Percentiles rank a stretch among this genome's conserved stretches.
These are phyloP conservation scores for Astreopora myriophthalma DNA, from an alignment of 64 coral and sea anemone genomes.

Conservation along the genomic window DNA sequence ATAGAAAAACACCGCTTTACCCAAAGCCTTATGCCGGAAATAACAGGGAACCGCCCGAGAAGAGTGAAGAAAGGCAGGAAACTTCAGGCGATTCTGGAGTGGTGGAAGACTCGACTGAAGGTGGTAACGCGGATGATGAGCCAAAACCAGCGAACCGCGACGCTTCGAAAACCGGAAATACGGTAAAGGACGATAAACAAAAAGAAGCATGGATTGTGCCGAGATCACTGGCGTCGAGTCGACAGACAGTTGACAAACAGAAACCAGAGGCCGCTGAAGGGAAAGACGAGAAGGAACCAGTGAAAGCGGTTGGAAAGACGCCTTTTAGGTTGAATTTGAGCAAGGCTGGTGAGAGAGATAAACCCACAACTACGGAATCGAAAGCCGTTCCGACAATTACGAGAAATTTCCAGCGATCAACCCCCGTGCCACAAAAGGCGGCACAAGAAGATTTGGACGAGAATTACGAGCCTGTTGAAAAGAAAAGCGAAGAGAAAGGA, in stretches of 20 bases:
- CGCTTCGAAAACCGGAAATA: constrained; percentile 51
- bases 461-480: constrained; percentile 30
- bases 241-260: constrained; percentile 40
- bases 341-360: not conserved
- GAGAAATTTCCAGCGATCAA: not conserved
- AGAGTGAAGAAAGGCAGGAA: constrained; percentile 35
- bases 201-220: not conserved
- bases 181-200: constrained; percentile 33
- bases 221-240: constrained; percentile 18
- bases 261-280: constrained; percentile 19
- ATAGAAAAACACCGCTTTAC: constrained; percentile 22
- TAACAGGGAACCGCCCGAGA: not conserved
- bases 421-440: not conserved
- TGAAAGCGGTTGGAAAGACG: not conserved
- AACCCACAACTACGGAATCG: not conserved
- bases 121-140: constrained; percentile 7
- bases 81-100: constrained; percentile 68
- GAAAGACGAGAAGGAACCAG: constrained; percentile 21
- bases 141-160: constrained; percentile 31
- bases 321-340: not conserved
- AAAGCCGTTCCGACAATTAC: not conserved
- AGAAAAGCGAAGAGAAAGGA: constrained; percentile 6
- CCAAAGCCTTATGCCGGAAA: constrained; percentile 63
- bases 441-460: not conserved
- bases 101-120: constrained; percentile 44